These are phyloP conservation scores for Prinia subflava DNA, from an alignment of 2,113 vertebrate species.

Conservation along the genomic window DNA sequence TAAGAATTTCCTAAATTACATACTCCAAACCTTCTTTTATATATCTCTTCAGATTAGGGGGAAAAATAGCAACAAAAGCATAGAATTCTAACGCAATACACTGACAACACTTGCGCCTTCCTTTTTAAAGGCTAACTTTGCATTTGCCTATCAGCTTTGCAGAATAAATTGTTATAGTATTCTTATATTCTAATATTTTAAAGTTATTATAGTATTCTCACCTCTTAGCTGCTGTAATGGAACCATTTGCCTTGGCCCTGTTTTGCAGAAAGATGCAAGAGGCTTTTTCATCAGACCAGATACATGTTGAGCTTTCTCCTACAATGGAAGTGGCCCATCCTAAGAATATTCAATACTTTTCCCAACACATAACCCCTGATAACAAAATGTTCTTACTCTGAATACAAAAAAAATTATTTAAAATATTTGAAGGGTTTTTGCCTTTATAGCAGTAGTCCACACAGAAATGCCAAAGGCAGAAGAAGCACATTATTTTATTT, in stretches of 20 bases:
- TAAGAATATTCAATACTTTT: background rate
- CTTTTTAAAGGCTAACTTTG: slow-evolving; percentile 1
- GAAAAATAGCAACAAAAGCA: background rate
- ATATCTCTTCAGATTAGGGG: background rate
- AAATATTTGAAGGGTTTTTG: background rate
- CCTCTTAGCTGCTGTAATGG: background rate
- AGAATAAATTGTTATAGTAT: background rate
- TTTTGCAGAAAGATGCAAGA: background rate
- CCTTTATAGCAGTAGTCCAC: background rate
- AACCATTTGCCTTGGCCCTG: background rate
- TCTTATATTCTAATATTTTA: slow-evolving; percentile 14
- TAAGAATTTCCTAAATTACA: background rate
- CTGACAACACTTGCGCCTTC: background rate
- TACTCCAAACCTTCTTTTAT: background rate
- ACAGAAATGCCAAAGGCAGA: background rate
- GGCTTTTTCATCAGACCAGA: slow-evolving; percentile 25
- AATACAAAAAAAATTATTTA: background rate
- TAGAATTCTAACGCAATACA: background rate
- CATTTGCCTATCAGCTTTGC: background rate
- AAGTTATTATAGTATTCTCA: background rate
- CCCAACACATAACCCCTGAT: background rate
- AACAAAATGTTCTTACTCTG: background rate
- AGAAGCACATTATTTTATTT: background rate
- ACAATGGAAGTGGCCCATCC: background rate
- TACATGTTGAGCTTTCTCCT: slow-evolving; percentile 15